phyloP scores from a whole-genome alignment of 2,888 invertebrate genomes.

The Ichneumoninae sp. region DNA sequence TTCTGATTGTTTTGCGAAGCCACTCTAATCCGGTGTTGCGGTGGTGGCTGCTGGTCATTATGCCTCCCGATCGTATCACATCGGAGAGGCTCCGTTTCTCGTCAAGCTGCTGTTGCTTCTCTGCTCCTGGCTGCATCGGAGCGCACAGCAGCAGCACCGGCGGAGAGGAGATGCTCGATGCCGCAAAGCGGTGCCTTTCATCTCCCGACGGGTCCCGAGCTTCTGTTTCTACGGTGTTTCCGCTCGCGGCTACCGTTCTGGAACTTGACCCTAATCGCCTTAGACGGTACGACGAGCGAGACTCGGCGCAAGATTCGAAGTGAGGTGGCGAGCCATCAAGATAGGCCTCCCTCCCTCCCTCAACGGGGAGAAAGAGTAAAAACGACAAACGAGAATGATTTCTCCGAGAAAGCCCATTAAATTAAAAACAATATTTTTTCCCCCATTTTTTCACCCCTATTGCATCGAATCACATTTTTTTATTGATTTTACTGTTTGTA shows the following conservation, averaged over 20 bases:
- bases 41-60: slow-evolving; percentile 74
- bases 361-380: neutral
- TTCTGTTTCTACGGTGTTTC: slow-evolving; percentile 82
- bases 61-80: slow-evolving; percentile 78
- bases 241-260: slow-evolving; percentile 81
- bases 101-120: slow-evolving; percentile 52
- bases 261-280: slow-evolving; percentile 81
- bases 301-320: slow-evolving; percentile 34
- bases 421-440: slow-evolving; percentile 27
- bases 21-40: slow-evolving; percentile 77
- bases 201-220: slow-evolving; percentile 78
- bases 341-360: slow-evolving; percentile 33
- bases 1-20: slow-evolving; percentile 71
- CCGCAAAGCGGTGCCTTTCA: slow-evolving; percentile 78
- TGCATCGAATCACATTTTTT: slow-evolving; percentile 16
- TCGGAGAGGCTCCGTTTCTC: slow-evolving; percentile 57
- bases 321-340: slow-evolving; percentile 48
- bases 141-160: slow-evolving; percentile 75
- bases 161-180: slow-evolving; percentile 54
- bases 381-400: slow-evolving; percentile 23
- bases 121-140: slow-evolving; percentile 55
- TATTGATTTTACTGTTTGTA: neutral
- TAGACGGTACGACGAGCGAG: slow-evolving; percentile 71
- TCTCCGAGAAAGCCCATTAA: slow-evolving; percentile 48
- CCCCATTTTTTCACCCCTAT: slow-evolving; percentile 18